Percentiles rank a stretch among this genome's conserved stretches.
phyloP scores from a whole-genome alignment of 1,140 invertebrate species.

The Drosophila tristis region DNA sequence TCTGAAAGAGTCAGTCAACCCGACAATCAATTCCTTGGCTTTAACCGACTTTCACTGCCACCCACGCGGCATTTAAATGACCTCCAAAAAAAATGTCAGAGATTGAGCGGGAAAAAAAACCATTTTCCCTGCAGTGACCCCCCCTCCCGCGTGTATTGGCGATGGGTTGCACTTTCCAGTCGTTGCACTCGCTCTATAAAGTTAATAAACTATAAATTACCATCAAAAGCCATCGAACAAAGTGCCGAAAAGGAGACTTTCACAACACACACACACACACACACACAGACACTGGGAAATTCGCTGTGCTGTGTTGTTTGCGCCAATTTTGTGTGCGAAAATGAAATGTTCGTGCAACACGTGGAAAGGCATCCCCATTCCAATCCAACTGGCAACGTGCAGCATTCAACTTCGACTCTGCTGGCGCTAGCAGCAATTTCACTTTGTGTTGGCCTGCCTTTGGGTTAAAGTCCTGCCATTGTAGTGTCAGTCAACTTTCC shows the following conservation, averaged over 20 bases:
- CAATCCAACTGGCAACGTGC: not conserved
- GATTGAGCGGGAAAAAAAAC: too few relatives aligned
- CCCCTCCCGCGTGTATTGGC: not conserved
- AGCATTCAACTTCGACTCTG: slow-evolving; percentile 46
- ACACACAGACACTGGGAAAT: not conserved
- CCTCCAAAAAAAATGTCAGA: slow-evolving; percentile 54
- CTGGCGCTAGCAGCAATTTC: slow-evolving; percentile 56
- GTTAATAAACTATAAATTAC: slow-evolving; percentile 83
- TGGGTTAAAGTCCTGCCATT: slow-evolving; percentile 78
- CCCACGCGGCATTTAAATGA: slow-evolving; percentile 77
- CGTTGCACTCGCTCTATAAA: slow-evolving; percentile 75
- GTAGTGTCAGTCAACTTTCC: slow-evolving; percentile 76
- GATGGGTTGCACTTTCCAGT: slow-evolving; percentile 53
- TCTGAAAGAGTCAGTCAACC: slow-evolving; percentile 48
- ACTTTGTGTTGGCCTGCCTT: slow-evolving; percentile 59
- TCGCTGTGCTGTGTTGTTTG: slow-evolving; percentile 17
- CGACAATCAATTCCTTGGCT: slow-evolving; percentile 32
- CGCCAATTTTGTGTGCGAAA: slow-evolving; percentile 50
- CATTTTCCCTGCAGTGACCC: slow-evolving; percentile 29
- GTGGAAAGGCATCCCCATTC: slow-evolving; percentile 55
- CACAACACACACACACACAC: slow-evolving; percentile 17
- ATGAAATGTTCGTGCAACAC: slow-evolving; percentile 64
- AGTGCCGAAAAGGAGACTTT: slow-evolving; percentile 60
- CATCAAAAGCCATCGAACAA: slow-evolving; percentile 69
- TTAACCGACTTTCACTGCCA: slow-evolving; percentile 75